Evolutionary conservation across 2,113 vertebrate genomes (phyloP).

Genomic region (Heloderma charlesbogerti): DNA sequence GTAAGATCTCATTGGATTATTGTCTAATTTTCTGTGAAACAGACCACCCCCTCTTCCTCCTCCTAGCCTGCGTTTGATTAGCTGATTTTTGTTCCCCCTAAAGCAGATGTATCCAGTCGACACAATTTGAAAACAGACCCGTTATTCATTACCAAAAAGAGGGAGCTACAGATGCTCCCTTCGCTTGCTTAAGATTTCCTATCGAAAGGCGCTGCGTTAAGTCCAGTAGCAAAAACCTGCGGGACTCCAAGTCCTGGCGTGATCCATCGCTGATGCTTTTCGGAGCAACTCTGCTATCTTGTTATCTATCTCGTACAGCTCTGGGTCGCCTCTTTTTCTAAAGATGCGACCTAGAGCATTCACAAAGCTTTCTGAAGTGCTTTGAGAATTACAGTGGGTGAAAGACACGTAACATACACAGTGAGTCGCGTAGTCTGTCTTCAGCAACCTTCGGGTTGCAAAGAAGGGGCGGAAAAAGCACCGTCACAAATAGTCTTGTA

Average conservation of each 20-base stretch:
- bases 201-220: not conserved
- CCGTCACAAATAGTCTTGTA: not conserved
- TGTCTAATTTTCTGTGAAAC: slow-evolving; percentile 60
- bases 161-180: slow-evolving; percentile 24
- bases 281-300: not conserved
- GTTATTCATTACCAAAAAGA: not conserved
- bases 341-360: not conserved
- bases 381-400: not conserved
- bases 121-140: slow-evolving; percentile 47
- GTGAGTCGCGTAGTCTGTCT: not conserved
- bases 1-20: slow-evolving; percentile 52
- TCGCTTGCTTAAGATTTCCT: slow-evolving; percentile 27
- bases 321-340: too few relatives aligned
- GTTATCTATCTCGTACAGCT: too few relatives aligned
- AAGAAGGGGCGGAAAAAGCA: not conserved
- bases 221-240: not conserved
- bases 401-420: not conserved
- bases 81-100: slow-evolving; percentile 32
- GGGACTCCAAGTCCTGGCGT: not conserved
- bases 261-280: not conserved
- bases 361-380: not conserved
- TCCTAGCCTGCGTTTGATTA: slow-evolving; percentile 53
- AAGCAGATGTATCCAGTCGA: slow-evolving; percentile 35
- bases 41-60: slow-evolving; percentile 8
- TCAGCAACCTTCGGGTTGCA: not conserved